Percentiles rank a stretch among this genome's conserved stretches.
These are phyloP conservation scores for Strigamia maritima DNA, from an alignment of 2,888 invertebrate genomes.

Conservation along the genomic window DNA sequence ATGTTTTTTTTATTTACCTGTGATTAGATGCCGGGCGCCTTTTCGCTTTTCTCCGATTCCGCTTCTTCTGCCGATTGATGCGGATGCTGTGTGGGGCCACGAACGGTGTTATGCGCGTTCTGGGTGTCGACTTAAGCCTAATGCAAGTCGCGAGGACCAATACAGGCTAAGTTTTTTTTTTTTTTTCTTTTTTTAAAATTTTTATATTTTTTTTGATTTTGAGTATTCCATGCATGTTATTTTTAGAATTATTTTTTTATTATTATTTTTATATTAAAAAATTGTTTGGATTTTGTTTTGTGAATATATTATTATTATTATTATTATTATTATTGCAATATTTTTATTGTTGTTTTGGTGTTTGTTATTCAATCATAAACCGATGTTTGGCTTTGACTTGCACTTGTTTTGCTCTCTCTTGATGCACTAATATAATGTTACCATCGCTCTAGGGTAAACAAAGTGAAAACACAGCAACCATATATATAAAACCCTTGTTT, in stretches of 20 bases:
- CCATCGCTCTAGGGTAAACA: conserved; percentile 8
- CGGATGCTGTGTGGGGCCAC: not conserved
- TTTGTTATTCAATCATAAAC: not conserved
- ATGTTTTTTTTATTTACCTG: not conserved
- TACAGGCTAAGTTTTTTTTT: not conserved
- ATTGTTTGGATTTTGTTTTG: no score
- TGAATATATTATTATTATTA: not conserved
- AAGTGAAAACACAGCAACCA: conserved; percentile 1
- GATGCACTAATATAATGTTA: conserved; percentile 3
- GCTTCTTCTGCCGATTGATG: not conserved
- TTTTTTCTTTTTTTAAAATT: not conserved
- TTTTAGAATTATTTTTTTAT: not conserved
- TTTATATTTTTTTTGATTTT: not conserved
- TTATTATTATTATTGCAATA: not conserved
- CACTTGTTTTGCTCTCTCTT: not conserved
- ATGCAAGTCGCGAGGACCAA: conserved; percentile 13
- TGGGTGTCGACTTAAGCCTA: conserved; percentile 15
- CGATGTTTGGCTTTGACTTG: conserved; percentile 13
- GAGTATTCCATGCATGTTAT: no score
- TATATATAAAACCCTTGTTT: conserved; percentile 11
- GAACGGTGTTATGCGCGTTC: not conserved
- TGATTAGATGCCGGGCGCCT: not conserved
- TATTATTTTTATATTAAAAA: not conserved
- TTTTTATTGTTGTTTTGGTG: not conserved
- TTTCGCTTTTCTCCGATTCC: not conserved